Conservation (phyloP, 2,888 invertebrate genomes). For the Amphipyra tragopoginis region DNA sequence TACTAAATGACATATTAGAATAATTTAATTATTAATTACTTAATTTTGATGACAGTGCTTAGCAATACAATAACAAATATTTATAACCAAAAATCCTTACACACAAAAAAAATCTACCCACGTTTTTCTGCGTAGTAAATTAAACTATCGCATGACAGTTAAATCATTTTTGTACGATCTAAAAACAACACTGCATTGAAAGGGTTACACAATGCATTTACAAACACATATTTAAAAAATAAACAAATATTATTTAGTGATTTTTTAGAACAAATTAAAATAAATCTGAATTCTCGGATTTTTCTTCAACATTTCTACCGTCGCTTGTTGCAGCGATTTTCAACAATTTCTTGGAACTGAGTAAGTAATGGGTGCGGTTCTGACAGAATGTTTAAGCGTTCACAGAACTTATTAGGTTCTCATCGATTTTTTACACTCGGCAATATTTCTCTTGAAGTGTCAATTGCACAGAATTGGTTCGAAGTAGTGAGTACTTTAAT, state of each 20-base stretch:
- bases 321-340: constrained; percentile 7
- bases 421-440: constrained; percentile 45
- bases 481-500: constrained; percentile 3
- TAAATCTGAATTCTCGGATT: no score
- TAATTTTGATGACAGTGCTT: neutral
- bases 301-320: no score
- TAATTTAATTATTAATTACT: neutral
- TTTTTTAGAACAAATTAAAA: no score
- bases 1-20: neutral
- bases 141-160: neutral
- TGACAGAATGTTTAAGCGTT: constrained; percentile 32
- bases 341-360: constrained; percentile 24
- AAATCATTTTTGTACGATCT: neutral
- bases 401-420: constrained; percentile 34
- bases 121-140: neutral
- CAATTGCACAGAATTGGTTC: constrained; percentile 28
- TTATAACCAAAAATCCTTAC: no score
- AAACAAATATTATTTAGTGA: no score
- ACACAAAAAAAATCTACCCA: neutral
- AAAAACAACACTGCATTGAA: neutral
- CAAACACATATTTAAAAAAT: neutral
- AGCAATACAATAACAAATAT: neutral
- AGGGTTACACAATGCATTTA: neutral
- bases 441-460: constrained; percentile 42
- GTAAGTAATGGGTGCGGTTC: constrained; percentile 41